phyloP scores from a whole-genome alignment of 2,888 invertebrate genomes.

The Rhamphomyia laevipes region DNA sequence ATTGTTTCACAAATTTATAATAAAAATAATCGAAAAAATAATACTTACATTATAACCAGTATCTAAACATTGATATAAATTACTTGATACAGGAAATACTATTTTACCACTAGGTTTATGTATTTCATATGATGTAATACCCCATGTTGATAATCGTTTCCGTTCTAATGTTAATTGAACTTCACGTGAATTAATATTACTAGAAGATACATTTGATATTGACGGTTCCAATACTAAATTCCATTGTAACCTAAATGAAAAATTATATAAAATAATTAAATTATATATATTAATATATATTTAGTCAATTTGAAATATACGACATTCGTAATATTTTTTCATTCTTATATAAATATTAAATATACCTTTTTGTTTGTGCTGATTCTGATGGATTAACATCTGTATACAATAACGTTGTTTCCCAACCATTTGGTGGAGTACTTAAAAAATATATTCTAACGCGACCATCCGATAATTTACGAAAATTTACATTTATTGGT shows the following conservation, averaged over 20 bases:
- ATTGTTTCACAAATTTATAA: not conserved
- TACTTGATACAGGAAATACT: conserved; percentile 82
- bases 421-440: conserved; percentile 78
- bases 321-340: not conserved
- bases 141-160: conserved; percentile 83
- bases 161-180: conserved; percentile 86
- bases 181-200: conserved; percentile 60
- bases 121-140: conserved; percentile 87
- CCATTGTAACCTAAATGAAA: conserved; percentile 53
- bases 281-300: not conserved
- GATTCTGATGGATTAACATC: conserved; percentile 55
- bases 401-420: conserved; percentile 75
- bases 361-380: conserved; percentile 15
- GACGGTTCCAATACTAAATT: conserved; percentile 72
- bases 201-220: conserved; percentile 51
- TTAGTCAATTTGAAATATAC: too few relatives aligned
- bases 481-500: conserved; percentile 70
- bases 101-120: conserved; percentile 71
- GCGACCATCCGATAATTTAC: conserved; percentile 64
- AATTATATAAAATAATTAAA: not conserved
- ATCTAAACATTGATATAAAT: conserved; percentile 75
- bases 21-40: not conserved
- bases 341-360: not conserved
- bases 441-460: conserved; percentile 83
- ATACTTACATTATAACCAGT: conserved; percentile 50